Evolutionary conservation across 2,797 vertebrate species (phyloP).

Genomic region (Myotis planiceps): DNA sequence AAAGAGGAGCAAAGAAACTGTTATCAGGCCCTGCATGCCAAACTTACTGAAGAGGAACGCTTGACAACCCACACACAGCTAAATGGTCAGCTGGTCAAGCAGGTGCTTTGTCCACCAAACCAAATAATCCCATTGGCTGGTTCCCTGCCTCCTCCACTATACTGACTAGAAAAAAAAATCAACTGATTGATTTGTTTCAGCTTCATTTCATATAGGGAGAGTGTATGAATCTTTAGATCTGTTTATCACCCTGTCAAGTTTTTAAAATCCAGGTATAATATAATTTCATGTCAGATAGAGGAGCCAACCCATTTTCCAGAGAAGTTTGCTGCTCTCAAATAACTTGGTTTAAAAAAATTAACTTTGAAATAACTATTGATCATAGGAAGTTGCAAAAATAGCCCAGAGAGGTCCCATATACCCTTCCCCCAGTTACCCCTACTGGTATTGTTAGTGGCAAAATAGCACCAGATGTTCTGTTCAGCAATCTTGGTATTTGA

Average conservation of each 20-base stretch:
- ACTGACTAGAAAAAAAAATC: conserved; percentile 23
- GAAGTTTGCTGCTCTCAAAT: neutral
- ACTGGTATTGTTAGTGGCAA: neutral
- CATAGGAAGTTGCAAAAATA: neutral
- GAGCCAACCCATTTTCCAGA: neutral
- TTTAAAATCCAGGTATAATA: neutral
- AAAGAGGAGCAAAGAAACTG: neutral
- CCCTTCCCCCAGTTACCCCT: neutral
- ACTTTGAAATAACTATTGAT: neutral
- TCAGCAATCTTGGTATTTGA: neutral
- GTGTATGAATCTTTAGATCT: neutral
- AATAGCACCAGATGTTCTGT: neutral
- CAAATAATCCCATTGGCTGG: neutral
- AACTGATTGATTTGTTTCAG: conserved; percentile 39
- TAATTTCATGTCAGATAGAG: neutral
- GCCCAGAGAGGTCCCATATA: neutral
- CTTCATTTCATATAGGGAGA: neutral
- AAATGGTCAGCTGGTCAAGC: neutral
- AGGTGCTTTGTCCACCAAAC: neutral
- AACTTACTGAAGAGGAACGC: neutral
- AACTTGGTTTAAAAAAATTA: neutral
- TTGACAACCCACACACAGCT: neutral
- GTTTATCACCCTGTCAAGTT: neutral
- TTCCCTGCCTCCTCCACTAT: neutral
- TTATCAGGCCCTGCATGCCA: neutral